phyloP scores from a whole-genome alignment of 2,888 invertebrate species.

The Mythimna albipuncta region DNA sequence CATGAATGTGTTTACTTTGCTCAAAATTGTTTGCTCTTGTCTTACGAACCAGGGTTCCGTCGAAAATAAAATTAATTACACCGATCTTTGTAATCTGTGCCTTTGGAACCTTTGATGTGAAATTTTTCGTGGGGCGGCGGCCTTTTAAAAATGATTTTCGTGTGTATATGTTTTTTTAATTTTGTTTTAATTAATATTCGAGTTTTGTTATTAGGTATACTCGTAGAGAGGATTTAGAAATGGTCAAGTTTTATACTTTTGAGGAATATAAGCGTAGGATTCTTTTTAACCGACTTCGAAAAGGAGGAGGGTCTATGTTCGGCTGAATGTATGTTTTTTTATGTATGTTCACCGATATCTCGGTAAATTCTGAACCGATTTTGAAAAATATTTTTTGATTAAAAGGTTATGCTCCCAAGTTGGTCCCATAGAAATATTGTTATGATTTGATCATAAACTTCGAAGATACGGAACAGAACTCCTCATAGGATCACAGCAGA shows the following conservation, averaged over 20 bases:
- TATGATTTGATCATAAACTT: no score
- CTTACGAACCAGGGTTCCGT: slow-evolving; percentile 22
- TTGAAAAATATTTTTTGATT: no score
- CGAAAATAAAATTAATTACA: slow-evolving; percentile 63
- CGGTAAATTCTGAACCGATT: no score
- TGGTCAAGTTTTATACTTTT: background rate
- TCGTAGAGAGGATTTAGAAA: background rate
- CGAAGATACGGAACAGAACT: no score
- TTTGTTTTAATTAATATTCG: slow-evolving; percentile 9
- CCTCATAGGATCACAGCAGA: no score
- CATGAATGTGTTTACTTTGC: slow-evolving; percentile 29
- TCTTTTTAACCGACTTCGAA: no score
- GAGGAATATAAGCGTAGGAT: no score
- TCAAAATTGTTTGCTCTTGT: slow-evolving; percentile 21
- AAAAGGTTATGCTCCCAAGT: no score
- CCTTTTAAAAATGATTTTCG: slow-evolving; percentile 36
- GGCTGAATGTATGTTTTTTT: no score
- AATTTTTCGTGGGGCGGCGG: slow-evolving; percentile 35
- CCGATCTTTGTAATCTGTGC: slow-evolving; percentile 57
- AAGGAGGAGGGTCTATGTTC: no score
- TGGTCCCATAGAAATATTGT: no score
- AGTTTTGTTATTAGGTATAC: background rate
- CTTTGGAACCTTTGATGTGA: slow-evolving; percentile 60
- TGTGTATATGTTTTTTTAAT: slow-evolving; percentile 9
- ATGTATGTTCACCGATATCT: no score